Conservation (phyloP, 2,888 invertebrate species). For the Dusona sp. region DNA sequence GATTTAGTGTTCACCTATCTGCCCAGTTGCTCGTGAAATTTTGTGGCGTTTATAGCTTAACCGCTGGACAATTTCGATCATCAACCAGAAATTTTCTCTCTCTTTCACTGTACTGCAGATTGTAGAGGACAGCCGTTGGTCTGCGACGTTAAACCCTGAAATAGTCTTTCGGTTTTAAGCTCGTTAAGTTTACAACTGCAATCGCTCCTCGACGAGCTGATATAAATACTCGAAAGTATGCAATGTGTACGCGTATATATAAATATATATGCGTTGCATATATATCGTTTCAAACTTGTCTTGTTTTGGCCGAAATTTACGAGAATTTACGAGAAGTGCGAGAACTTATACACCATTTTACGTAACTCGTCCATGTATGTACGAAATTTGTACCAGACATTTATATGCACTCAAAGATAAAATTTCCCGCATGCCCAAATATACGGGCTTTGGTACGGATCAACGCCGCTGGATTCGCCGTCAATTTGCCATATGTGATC, state of each 20-base stretch:
- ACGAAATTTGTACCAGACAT: conserved; percentile 7
- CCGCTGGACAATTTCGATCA: conserved; percentile 58
- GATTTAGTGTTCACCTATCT: neutral
- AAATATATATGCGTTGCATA: conserved; percentile 2
- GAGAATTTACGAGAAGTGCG: conserved; percentile 53
- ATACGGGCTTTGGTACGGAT: neutral
- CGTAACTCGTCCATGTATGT: neutral
- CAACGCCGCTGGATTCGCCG: no score
- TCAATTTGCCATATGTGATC: neutral
- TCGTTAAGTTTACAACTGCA: conserved; percentile 59
- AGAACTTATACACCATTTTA: neutral
- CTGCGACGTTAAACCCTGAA: conserved; percentile 58
- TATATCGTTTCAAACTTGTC: conserved; percentile 37
- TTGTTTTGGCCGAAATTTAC: conserved; percentile 53
- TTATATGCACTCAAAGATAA: neutral
- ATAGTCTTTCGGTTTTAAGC: conserved; percentile 62
- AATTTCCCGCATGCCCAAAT: neutral
- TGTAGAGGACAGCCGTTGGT: conserved; percentile 29
- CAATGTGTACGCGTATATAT: neutral
- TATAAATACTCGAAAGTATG: conserved; percentile 14
- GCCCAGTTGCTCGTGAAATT: conserved; percentile 16
- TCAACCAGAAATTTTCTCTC: conserved; percentile 12
- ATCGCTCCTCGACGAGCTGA: conserved; percentile 23
- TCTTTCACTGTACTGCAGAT: conserved; percentile 11
- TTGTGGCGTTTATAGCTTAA: neutral